Base-by-base conservation (phyloP, 2,113 vertebrate species). In the Ia io region DNA sequence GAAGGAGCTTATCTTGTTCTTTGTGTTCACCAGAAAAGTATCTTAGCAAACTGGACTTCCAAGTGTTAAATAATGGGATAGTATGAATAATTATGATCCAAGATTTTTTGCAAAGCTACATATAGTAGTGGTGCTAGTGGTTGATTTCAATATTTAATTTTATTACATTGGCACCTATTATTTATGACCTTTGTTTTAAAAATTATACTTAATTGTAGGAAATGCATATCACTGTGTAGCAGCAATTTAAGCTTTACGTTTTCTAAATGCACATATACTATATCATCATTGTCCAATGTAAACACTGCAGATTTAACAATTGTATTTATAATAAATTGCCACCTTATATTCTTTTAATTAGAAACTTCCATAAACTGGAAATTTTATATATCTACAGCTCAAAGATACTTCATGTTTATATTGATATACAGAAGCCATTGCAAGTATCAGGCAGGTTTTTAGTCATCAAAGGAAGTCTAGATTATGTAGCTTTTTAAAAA, bases 11-110 rank as follows among this genome's bases (percentile, higher is more conserved):
- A 95, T 87, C 95, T 93, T 79, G n/a, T 95, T 96, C 91, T 96
- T 95, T 95, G 93, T 96, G 71, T 92, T 65, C 40, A 71, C 93
- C 63, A 93, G 89, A 87, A 95, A 93, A 84, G 63, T 88, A 14
- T 85, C 79, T 97, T 83, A 85, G 61, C 35, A 94, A 83, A 77
- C 59, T 84, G 73, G 47, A 84, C 67, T 90, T 86, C 44, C n/a
- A 77, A 73, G 40, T 95, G 56, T 69, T 73, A 37, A 91, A 84
- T 91, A 94, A 97, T 67, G 61, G 22, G 42, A 32, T 30, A 73
- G 44, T 59, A 56, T 74, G 47, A 96, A 90, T 37, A 95, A 42
- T 79, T 93, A 65, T 28, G 67, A 90, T 14, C 32, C 9, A 87
- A 30, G 23, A 61, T 37, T 84, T 80, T 83, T 90, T 78, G 13